Percentiles rank a stretch among this genome's conserved stretches.
Conservation (phyloP, 2,113 vertebrate species). For the Gopherus flavomarginatus region DNA sequence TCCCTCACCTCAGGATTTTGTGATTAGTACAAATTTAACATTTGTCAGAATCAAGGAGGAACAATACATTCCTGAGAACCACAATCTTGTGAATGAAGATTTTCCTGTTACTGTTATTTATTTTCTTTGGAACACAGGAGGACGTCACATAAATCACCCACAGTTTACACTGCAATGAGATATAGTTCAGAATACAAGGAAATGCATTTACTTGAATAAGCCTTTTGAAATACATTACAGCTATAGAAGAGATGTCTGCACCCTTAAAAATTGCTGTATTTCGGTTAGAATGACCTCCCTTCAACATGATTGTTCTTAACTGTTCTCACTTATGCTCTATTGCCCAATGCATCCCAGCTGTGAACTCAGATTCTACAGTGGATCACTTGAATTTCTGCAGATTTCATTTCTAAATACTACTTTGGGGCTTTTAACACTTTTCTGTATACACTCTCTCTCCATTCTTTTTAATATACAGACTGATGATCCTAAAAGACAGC, state of each 20-base stretch:
- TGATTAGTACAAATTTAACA: background rate
- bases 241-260: background rate
- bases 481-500: background rate
- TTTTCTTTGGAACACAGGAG: background rate
- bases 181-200: conserved; percentile 35
- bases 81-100: background rate
- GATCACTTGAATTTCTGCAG: background rate
- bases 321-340: background rate
- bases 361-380: background rate
- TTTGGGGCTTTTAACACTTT: background rate
- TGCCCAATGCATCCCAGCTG: background rate
- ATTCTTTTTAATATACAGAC: background rate
- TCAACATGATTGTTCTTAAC: background rate
- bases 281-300: background rate
- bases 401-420: background rate
- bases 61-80: background rate
- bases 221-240: conserved; percentile 6
- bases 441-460: background rate
- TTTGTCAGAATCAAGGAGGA: background rate
- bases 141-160: background rate
- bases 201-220: background rate
- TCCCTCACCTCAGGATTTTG: background rate
- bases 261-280: conserved; percentile 6
- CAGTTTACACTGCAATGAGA: background rate
- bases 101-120: background rate